phyloP scores from a whole-genome alignment of 1,140 invertebrate species.

The Nephila pilipes region DNA sequence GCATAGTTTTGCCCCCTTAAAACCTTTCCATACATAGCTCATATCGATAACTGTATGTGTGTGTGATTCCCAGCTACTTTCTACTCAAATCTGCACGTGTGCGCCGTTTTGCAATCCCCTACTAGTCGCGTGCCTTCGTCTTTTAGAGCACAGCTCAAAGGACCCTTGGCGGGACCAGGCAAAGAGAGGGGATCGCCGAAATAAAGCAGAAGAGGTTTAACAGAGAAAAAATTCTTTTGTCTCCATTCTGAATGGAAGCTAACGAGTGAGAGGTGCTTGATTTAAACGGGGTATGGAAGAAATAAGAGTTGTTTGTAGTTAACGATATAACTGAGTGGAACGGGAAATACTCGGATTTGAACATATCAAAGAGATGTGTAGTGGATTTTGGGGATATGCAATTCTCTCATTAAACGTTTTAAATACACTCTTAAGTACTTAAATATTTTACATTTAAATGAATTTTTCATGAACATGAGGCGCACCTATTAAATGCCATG shows the following conservation, averaged over 20 bases:
- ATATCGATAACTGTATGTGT: background rate
- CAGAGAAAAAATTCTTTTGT: background rate
- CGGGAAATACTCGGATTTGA: too few relatives aligned
- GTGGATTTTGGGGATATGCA: too few relatives aligned
- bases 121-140: background rate
- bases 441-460: too few relatives aligned
- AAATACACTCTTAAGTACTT: too few relatives aligned
- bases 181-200: background rate
- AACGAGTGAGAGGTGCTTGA: slow-evolving; percentile 10
- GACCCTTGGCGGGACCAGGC: background rate
- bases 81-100: background rate
- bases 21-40: background rate
- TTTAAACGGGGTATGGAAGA: background rate
- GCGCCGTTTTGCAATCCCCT: background rate
- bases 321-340: background rate
- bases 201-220: background rate
- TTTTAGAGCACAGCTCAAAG: background rate
- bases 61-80: background rate
- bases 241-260: slow-evolving; percentile 8
- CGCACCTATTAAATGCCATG: too few relatives aligned
- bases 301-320: background rate
- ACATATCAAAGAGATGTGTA: too few relatives aligned
- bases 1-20: too few relatives aligned
- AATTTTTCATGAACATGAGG: too few relatives aligned
- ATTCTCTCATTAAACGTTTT: too few relatives aligned